A percentile compares a stretch with the other conserved stretches of the same genome.
These are phyloP conservation scores for Casuarius casuarius DNA, from an alignment of 2,113 vertebrate genomes.

Conservation along the genomic window DNA sequence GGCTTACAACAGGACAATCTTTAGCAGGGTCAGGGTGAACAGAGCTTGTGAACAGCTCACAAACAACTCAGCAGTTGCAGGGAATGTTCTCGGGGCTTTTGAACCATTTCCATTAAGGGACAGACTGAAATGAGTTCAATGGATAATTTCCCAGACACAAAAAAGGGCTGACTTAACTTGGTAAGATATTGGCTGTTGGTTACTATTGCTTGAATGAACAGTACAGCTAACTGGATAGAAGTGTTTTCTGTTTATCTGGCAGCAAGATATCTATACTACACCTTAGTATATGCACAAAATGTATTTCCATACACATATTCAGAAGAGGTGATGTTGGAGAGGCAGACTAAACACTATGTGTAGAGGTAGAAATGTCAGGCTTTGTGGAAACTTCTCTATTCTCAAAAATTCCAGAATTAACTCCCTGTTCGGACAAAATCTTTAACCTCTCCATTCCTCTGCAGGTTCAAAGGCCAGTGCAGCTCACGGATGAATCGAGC, in stretches of 20 bases:
- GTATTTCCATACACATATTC: rapidly evolving
- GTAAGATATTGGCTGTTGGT: not conserved
- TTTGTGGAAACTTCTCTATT: not conserved
- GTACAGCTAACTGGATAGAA: not conserved
- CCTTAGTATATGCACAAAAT: not conserved
- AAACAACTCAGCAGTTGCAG: rapidly evolving
- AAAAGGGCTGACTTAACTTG: not conserved
- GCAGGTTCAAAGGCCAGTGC: not conserved
- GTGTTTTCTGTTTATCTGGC: not conserved
- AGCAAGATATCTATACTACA: not conserved
- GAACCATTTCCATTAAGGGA: not conserved
- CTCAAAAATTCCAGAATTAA: not conserved
- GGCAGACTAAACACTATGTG: not conserved
- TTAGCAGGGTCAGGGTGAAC: rapidly evolving
- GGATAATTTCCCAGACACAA: not conserved
- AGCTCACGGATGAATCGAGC: not conserved
- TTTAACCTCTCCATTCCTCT: not conserved
- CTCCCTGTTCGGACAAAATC: not conserved
- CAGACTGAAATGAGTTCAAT: not conserved
- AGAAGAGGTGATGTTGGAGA: not conserved
- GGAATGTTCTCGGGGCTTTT: not conserved
- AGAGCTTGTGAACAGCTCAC: not conserved
- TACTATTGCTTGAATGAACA: not conserved
- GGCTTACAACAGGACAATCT: not conserved
- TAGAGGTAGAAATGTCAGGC: not conserved